Evolutionary conservation across 2,888 invertebrate genomes (phyloP), one percentile per base, ranked within the genome.

Genomic region (Polydrusus tereticollis): DNA sequence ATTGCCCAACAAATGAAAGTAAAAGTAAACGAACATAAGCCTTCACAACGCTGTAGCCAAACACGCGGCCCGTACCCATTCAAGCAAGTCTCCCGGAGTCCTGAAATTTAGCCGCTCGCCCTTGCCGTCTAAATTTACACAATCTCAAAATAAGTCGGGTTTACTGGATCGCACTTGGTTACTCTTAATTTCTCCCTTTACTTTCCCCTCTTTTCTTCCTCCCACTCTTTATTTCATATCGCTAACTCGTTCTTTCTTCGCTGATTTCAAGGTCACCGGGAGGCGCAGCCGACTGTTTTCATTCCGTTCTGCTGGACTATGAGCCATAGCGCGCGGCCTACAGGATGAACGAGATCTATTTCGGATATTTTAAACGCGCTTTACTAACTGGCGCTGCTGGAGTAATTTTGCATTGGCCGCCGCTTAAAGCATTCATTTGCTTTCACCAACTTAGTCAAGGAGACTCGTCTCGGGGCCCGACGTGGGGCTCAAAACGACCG

Each of bases 1-100:
- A 82, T 85, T 86, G 85, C 85, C 85, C 84, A 85, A 85, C 85
- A 84, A 86, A 86, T 86, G 86, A 86, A 86, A 86, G 86, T 86
- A 86, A 86, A 86, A 86, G 86, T 86, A 84, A 85, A 82, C 83
- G 82, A 83, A 80, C 77, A 78, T 79, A 78, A 81, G 80, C 79
- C 80, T 81, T 80, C 80, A 78, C 77, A 80, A 77, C 77, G 72
- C 75, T 75, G 75, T 77, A 75, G 77, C 73, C 72, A 74, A 73
- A 72, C 64, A 73, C 70, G 71, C 64, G 74, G 64, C 57, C 68
- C 65, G 76, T 77, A 77, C 75, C 75, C 75, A 77, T 77, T 76
- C 75, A 78, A 78, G 78, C 78, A 78, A 78, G 78, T 79, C 72
- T 77, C 77, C 79, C 77, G 74, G 74, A 78, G 74, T 78, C 79